Base-by-base conservation (phyloP, 2,888 invertebrate species). In the Amblyteles armatorius region DNA sequence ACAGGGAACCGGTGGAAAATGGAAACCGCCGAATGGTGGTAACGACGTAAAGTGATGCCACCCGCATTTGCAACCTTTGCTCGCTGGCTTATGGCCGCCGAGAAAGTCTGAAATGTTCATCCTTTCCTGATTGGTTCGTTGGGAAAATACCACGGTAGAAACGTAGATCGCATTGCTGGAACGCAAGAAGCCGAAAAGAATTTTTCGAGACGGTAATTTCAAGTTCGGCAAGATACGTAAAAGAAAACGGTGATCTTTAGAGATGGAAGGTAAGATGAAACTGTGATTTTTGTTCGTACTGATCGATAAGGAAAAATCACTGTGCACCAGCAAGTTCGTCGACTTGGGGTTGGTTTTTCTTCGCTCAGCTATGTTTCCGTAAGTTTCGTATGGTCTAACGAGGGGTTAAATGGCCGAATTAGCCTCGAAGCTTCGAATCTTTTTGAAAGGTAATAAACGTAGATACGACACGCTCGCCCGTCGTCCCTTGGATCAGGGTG, bases 21-120 rank as follows among this genome's bases (percentile, higher is more conserved):
- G 89, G 90, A 90, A 90, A 89, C 92, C 90, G 80, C 90, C 91
- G 89, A 91, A 91, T 89, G 89, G 90, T 86, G 85, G 89, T 88
- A 89, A 90, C 88, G 90, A 90, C 90, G 87, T 90, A 90, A 91
- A 91, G 88, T 85, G 87, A 87, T 77, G 84, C 71, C 82, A 69
- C 76, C 69, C 68, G 48, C 57, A 60, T 60, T 76, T 50, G n/a
- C 50, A 11, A 6, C 16, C 19, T 50, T 36, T 40, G 13, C 16
- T 36, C 3, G 36, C n/a, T 19, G 33, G 74, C 57, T 79, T 13
- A 60, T 33, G 36, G 7, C 7, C 11, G 19, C 13, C 11, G 44
- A 36, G 44, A 78, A 69, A 57, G 26, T 44, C 65, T 79, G 60
- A 85, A 86, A 87, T 84, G 84, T 81, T 79, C 82, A 82, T 74